Evolutionary conservation across 2,113 vertebrate genomes (phyloP), one percentile per base, ranked within the genome.

Genomic region (rabbit (Oryctolagus cuniculus)): DNA sequence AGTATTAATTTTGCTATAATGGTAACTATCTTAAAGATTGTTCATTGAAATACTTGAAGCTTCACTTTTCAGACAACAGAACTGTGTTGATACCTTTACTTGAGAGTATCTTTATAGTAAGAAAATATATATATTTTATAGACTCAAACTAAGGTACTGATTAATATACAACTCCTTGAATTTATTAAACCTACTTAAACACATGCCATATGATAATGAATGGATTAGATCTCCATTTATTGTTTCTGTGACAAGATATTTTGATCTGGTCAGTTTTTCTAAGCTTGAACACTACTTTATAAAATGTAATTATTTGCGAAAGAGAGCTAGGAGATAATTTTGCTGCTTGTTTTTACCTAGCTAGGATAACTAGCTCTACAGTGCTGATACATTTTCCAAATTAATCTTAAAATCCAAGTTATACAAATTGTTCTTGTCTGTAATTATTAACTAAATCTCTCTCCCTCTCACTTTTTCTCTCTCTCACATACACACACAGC

Each of bases 1-100:
- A 92, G 44, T 44, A 97, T 97, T 98, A 98, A 97, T 98, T 97
- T 98, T 98, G 92, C 25, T 91, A 96, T 96, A 96, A 75, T 92
- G 27, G 51, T 95, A 95, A 80, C 93, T 98, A 96, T 97, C 85
- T 97, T 96, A 70, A 74, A 79, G 84, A 90, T 93, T 97, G 89
- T 82, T 98, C 98, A 98, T 98, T 97, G 90, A 98, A 98, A 95
- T 92, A 75, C 82, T 96, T 97, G 97, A 97, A 96, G 4, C 13
- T 97, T 97, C 55, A 81, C 87, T 95, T 96, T 96, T 53, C 94
- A 86, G 93, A 12, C 0, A 96, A 95, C 11, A 38, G 89, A 96
- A 95, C 93, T 92, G 89, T 97, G 86, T 70, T 95, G 90, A 92
- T 95, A 97, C 90, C 53, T 17, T 97, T 95, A 75, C n/a, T 96